phyloP scores from a whole-genome alignment of 2,113 vertebrate genomes.

The Lanius collurio region DNA sequence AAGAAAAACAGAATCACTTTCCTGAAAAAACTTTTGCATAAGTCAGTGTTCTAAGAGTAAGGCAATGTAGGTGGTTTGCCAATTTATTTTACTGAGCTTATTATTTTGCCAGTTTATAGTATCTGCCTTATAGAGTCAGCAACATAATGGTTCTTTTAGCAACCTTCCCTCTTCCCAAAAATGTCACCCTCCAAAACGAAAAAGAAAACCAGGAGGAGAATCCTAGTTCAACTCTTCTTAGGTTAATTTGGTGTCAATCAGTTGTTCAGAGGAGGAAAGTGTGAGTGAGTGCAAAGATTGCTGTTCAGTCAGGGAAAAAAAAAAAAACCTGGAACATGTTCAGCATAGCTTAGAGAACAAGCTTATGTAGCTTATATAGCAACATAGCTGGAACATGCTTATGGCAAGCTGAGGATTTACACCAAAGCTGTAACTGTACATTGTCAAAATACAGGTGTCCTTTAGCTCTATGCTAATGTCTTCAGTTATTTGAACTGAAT shows the following conservation, averaged over 20 bases:
- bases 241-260: conserved; percentile 25
- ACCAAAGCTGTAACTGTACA: conserved; percentile 13
- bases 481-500: neutral
- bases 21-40: conserved; percentile 27
- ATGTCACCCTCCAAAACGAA: neutral
- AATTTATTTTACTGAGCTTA: conserved; percentile 1
- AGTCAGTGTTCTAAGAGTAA: neutral
- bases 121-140: conserved; percentile 7
- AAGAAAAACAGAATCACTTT: conserved; percentile 7
- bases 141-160: conserved; percentile 12
- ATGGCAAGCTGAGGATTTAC: conserved; percentile 52
- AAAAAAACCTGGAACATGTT: neutral
- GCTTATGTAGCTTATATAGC: conserved; percentile 55
- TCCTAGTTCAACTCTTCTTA: neutral
- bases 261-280: neutral
- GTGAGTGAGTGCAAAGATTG: conserved; percentile 2
- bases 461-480: neutral
- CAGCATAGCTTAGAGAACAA: conserved; percentile 47
- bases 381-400: conserved; percentile 51
- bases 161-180: neutral
- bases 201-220: neutral
- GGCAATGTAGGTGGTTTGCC: neutral
- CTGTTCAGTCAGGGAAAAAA: neutral
- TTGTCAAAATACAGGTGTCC: conserved; percentile 43
- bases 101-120: neutral